Base-by-base conservation (phyloP, 2,113 vertebrate genomes). In the Tauraco erythrolophus region DNA sequence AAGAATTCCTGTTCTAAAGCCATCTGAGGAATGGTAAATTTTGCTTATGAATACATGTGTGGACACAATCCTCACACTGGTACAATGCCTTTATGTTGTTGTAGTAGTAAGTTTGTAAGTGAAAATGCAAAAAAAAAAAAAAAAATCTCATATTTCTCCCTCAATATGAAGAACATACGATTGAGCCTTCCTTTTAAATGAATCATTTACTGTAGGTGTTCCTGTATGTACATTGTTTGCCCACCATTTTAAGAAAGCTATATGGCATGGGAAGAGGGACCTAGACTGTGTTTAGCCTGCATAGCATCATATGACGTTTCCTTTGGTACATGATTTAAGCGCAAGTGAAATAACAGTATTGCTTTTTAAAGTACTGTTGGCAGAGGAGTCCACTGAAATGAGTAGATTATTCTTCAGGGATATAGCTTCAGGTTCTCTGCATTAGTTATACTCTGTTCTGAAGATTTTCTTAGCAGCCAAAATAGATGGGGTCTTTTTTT, bases 391-490 rank as follows among this genome's bases (percentile, higher is more conserved):
- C 30, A 21, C 54, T 83, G 62, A 80, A 91, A 88, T 77, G 45
- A 84, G 76, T 50, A 80, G 33, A 89, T 85, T 80, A 84, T 80
- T 94, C 92, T 96, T 80, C 46, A 46, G 68, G 83, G 58, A 56
- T 74, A 74, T 21, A 86, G 41, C 56, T 92, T 94, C 53, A 76
- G 45, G 41, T 90, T 95, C 75, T 69, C 82, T 77, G 8, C 62
- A 80, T 94, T 94, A 91, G 19, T 64, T 90, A 24, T 60, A 65
- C 5, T 76, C 45, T 22, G 19, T 83, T 88, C 71, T 85, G 41
- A 81, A 72, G 75, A 69, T 94, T 94, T 92, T 85, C 82, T 83
- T 69, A 88, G 79, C 39, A 82, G 21, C 39, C 41, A 5, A 41
- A 74, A 60, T 50, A 76, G 35, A 58, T 39, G 43, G 25, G 8